These are phyloP conservation scores for Apteryx mantelli DNA, from an alignment of 2,113 vertebrate species.

Conservation along the genomic window DNA sequence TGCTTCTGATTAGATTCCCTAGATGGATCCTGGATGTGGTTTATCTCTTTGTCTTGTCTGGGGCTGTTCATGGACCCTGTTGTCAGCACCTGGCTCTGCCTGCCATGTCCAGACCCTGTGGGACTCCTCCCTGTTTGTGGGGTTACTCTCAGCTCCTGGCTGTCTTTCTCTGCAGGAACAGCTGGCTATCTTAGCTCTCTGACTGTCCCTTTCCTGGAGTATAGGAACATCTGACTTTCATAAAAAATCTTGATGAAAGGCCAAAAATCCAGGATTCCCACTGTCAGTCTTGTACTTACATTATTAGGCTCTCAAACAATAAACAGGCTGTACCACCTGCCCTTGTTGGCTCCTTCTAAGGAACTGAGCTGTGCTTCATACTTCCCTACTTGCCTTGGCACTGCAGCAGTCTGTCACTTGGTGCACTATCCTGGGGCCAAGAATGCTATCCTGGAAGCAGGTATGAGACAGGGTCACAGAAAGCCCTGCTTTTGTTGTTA, in stretches of 20 bases:
- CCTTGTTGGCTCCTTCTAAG: not conserved
- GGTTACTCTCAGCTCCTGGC: not conserved
- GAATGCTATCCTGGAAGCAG: not conserved
- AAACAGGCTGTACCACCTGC: not conserved
- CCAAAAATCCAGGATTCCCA: not conserved
- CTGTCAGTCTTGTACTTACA: not conserved
- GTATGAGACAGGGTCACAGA: not conserved
- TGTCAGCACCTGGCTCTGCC: not conserved
- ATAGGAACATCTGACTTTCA: not conserved
- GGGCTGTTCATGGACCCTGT: not conserved
- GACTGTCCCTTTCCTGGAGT: no score
- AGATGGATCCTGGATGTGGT: not conserved
- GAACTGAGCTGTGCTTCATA: no score
- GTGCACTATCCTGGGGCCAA: not conserved
- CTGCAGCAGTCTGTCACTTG: not conserved
- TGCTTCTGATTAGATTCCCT: not conserved
- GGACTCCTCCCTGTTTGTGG: not conserved
- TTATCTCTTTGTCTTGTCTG: not conserved
- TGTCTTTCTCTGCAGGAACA: not conserved
- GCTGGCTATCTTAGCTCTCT: accelerated
- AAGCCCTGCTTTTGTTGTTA: not conserved
- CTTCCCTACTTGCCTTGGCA: not conserved
- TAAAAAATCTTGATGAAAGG: not conserved
- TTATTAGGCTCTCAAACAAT: not conserved
- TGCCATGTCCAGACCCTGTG: no score